Evolutionary conservation across 2,113 vertebrate species (phyloP).

Genomic region (Dryoscopus gambensis): DNA sequence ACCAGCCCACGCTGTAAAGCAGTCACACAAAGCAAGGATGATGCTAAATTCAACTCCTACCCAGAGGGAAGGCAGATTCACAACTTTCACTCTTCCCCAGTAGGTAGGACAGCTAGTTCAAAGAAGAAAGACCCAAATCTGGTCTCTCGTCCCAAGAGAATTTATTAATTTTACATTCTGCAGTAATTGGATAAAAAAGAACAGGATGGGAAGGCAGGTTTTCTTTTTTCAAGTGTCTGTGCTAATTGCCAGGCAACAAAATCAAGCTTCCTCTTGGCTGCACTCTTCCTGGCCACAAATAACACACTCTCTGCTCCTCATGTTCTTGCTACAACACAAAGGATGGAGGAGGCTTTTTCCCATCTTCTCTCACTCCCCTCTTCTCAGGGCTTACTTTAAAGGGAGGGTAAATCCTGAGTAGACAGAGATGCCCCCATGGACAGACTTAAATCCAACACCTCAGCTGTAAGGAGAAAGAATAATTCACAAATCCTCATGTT

Average conservation of each 20-base stretch:
- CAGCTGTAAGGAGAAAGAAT: not conserved
- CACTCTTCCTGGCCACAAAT: not conserved
- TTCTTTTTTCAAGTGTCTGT: not conserved
- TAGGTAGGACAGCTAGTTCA: not conserved
- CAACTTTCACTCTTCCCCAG: not conserved
- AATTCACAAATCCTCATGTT: not conserved
- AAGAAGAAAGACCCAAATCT: not conserved
- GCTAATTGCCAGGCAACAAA: conserved; percentile 31
- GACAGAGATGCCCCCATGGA: not conserved
- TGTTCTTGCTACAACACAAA: not conserved
- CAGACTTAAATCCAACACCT: not conserved
- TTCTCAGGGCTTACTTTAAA: not conserved
- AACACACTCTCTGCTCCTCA: not conserved
- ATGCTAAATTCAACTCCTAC: not conserved
- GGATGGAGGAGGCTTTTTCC: not conserved
- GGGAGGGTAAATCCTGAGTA: not conserved
- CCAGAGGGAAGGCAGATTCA: not conserved
- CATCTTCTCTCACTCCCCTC: not conserved
- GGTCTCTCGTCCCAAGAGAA: conserved; percentile 11
- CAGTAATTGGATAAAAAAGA: not conserved
- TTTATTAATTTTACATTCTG: not conserved
- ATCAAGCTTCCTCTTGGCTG: not conserved
- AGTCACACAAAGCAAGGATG: not conserved
- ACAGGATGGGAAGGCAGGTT: conserved; percentile 20
- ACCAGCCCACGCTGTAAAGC: not conserved